These are phyloP conservation scores for Scytalopus superciliaris DNA, from an alignment of 2,113 vertebrate species.

Conservation along the genomic window DNA sequence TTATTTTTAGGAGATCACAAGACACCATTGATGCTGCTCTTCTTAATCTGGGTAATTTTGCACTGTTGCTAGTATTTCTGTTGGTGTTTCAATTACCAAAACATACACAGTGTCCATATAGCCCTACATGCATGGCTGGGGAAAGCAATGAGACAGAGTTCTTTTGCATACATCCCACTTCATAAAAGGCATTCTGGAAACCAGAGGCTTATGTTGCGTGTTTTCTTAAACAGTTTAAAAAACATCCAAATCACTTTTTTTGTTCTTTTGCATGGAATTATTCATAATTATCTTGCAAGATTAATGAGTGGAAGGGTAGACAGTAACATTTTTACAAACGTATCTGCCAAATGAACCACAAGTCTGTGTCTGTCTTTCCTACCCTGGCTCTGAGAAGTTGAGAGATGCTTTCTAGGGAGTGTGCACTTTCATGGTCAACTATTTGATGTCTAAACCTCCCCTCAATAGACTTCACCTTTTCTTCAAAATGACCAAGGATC, in stretches of 20 bases:
- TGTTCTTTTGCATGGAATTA: background rate
- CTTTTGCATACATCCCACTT: fast-evolving
- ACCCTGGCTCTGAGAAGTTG: background rate
- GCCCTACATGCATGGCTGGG: background rate
- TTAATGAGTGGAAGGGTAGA: background rate
- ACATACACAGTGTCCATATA: background rate
- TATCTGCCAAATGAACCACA: background rate
- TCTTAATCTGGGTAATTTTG: background rate
- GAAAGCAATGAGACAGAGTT: background rate
- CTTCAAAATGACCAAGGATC: background rate
- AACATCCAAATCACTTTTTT: too few relatives aligned
- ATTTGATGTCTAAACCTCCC: background rate
- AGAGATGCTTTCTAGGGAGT: background rate
- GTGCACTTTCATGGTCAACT: background rate
- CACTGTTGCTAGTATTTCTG: background rate
- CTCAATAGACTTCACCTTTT: background rate
- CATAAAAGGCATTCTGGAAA: background rate
- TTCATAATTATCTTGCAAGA: background rate
- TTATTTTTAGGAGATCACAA: background rate
- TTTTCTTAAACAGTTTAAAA: background rate
- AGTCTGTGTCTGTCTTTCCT: background rate
- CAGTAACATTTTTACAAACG: background rate
- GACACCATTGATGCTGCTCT: background rate
- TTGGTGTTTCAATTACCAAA: background rate
- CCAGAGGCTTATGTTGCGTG: background rate